Evolutionary conservation across 1,140 invertebrate species (phyloP).

Genomic region (Belonocnema kinseyi): DNA sequence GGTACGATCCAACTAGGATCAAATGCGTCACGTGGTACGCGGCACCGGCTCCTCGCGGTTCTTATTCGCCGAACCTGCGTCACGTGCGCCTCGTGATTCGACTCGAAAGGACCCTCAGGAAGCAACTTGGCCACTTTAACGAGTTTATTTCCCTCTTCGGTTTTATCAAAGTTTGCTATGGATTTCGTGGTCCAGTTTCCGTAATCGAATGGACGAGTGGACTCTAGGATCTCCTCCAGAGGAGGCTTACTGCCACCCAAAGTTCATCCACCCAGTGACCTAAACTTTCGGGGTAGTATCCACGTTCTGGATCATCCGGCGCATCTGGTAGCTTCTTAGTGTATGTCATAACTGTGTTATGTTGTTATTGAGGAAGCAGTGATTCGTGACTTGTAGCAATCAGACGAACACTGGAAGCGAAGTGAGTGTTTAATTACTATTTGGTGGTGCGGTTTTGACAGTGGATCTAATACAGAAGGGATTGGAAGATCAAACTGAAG

Average conservation of each 20-base stretch:
- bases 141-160: not conserved
- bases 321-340: not conserved
- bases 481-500: not conserved
- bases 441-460: not conserved
- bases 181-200: not conserved
- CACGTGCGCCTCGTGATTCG: not conserved
- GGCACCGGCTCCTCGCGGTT: not conserved
- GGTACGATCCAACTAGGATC: conserved; percentile 41
- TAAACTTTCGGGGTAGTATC: conserved; percentile 4
- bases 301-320: not conserved
- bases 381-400: not conserved
- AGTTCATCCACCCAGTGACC: conserved; percentile 28
- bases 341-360: not conserved
- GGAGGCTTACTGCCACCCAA: conserved; percentile 9
- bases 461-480: conserved; percentile 3
- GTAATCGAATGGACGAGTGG: not conserved
- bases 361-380: not conserved
- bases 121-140: not conserved
- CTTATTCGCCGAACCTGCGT: not conserved
- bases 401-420: not conserved
- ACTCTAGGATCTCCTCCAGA: conserved; percentile 10
- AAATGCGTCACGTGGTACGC: conserved; percentile 30
- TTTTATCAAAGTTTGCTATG: not conserved
- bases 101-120: not conserved
- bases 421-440: not conserved